Percentiles rank a stretch among this genome's conserved stretches.
These are phyloP conservation scores for Myoxocephalus aenaeus DNA, from an alignment of 2,797 vertebrate genomes.

Conservation along the genomic window DNA sequence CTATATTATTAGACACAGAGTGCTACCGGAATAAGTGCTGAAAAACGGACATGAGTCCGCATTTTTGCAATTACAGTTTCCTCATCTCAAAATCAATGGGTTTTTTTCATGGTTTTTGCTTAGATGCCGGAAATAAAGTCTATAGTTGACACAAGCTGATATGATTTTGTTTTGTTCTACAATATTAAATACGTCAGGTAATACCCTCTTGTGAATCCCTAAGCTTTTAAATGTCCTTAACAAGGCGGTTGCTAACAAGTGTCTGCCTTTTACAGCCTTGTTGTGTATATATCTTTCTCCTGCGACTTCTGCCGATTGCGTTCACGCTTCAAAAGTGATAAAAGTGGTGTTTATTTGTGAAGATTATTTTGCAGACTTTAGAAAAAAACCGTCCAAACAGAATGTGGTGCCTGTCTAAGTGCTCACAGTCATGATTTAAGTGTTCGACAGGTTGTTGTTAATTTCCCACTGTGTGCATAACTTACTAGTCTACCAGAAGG, in stretches of 20 bases:
- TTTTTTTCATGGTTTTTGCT: neutral
- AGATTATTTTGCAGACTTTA: constrained; percentile 1
- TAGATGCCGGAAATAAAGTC: neutral
- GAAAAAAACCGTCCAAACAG: neutral
- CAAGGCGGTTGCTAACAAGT: neutral
- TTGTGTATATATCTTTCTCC: neutral
- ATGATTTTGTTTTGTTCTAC: neutral
- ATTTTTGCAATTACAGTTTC: neutral
- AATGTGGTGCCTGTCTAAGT: constrained; percentile 7
- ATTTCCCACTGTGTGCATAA: constrained; percentile 38
- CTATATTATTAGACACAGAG: constrained; percentile 4
- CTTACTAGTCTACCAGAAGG: constrained; percentile 32
- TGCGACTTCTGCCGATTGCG: neutral
- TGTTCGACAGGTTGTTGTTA: constrained; percentile 24
- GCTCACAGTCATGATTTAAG: constrained; percentile 14
- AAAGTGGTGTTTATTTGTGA: neutral
- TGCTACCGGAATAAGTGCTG: neutral
- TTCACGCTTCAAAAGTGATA: neutral
- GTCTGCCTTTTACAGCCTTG: neutral
- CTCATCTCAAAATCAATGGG: neutral
- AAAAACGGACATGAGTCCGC: neutral
- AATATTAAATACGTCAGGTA: neutral
- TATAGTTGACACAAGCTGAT: neutral
- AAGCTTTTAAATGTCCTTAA: neutral
- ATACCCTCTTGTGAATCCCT: neutral